A percentile compares a stretch with the other conserved stretches of the same genome.
phyloP scores from a whole-genome alignment of 2,888 invertebrate species.

The Perizoma flavofasciatum region DNA sequence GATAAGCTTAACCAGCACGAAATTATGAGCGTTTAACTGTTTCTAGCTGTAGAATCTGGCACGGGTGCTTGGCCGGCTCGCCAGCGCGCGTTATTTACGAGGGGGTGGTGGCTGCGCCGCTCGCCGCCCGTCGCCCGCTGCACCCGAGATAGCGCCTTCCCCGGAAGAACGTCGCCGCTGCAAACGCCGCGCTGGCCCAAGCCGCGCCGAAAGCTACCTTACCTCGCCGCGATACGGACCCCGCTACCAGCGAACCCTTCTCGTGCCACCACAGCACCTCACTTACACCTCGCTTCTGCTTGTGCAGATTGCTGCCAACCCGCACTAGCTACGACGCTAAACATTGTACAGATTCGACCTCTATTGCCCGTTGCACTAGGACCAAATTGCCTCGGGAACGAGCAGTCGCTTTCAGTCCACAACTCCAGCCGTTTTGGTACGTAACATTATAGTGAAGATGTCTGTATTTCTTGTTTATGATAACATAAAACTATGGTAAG shows the following conservation, averaged over 20 bases:
- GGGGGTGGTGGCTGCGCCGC: constrained; percentile 67
- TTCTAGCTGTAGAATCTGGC: constrained; percentile 84
- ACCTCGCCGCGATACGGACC: constrained; percentile 45
- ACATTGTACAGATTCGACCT: constrained; percentile 66
- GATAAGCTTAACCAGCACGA: constrained; percentile 84
- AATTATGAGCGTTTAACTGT: constrained; percentile 85
- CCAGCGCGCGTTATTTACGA: constrained; percentile 83
- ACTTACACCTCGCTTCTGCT: constrained; percentile 71
- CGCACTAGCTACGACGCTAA: constrained; percentile 58
- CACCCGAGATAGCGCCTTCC: constrained; percentile 81
- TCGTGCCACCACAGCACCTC: constrained; percentile 60
- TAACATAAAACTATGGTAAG: constrained; percentile 73
- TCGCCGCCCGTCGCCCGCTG: constrained; percentile 61
- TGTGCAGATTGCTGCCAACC: constrained; percentile 75
- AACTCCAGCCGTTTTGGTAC: constrained; percentile 60
- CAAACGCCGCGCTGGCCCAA: constrained; percentile 43
- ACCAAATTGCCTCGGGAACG: constrained; percentile 53
- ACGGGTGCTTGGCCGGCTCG: constrained; percentile 83
- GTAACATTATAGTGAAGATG: constrained; percentile 72
- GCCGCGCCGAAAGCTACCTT: constrained; percentile 49
- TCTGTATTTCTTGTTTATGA: constrained; percentile 75
- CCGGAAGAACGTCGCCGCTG: constrained; percentile 75
- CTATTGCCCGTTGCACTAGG: constrained; percentile 65
- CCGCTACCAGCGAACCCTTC: constrained; percentile 37
- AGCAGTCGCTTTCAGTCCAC: constrained; percentile 56